Percentiles rank a stretch among this genome's conserved stretches.
Conservation (phyloP, 2,113 vertebrate species). For the Myxocyprinus asiaticus region DNA sequence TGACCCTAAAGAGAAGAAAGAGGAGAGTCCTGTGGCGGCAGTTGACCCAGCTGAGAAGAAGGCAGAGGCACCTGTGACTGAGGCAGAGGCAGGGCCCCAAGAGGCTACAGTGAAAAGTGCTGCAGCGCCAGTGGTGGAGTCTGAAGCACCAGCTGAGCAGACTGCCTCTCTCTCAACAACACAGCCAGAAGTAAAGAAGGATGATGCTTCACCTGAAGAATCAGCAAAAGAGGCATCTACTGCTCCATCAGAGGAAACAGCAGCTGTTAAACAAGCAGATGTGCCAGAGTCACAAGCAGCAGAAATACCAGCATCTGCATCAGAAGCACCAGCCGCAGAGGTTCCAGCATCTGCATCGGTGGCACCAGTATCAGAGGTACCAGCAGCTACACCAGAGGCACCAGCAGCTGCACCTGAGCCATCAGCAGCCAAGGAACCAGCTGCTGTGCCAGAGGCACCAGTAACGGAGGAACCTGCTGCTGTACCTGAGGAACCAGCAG, state of each 20-base stretch:
- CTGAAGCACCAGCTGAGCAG: conserved; percentile 39
- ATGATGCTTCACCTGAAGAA: conserved; percentile 27
- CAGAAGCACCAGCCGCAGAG: conserved; percentile 28
- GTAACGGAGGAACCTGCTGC: conserved; percentile 7
- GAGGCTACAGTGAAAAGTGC: conserved; percentile 40
- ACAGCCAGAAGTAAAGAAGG: conserved; percentile 31
- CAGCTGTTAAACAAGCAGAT: background rate
- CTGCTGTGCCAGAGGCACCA: conserved; percentile 24
- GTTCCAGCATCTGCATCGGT: conserved; percentile 27
- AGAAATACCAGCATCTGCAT: background rate
- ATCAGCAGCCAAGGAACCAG: background rate
- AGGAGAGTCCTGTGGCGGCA: conserved; percentile 57
- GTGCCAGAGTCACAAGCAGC: background rate
- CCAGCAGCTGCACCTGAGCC: conserved; percentile 15
- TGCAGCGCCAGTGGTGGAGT: conserved; percentile 15
- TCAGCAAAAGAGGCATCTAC: background rate
- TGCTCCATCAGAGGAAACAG: conserved; percentile 6
- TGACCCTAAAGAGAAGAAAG: conserved; percentile 73
- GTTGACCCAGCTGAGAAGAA: conserved; percentile 54
- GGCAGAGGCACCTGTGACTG: conserved; percentile 56
- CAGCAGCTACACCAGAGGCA: conserved; percentile 36
- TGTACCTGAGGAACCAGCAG: background rate
- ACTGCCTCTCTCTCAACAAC: conserved; percentile 11
- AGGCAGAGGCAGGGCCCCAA: conserved; percentile 27
- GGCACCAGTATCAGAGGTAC: background rate